Evolutionary conservation across 2,113 vertebrate genomes (phyloP).

Genomic region (Okapia johnstoni): DNA sequence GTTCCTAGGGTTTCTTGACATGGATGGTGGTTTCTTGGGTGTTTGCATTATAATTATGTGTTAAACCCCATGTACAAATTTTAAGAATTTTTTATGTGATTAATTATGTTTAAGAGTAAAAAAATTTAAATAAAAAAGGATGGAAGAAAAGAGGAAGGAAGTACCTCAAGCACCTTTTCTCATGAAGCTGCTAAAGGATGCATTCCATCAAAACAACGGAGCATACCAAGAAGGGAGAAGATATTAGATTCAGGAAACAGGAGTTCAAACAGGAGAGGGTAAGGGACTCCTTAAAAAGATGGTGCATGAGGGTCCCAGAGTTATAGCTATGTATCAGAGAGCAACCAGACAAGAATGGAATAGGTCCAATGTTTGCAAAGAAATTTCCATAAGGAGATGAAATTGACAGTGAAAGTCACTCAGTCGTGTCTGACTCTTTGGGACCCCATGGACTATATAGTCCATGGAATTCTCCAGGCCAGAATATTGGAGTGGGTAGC

Average conservation of each 20-base stretch:
- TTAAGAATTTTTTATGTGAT: background rate
- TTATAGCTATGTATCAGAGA: background rate
- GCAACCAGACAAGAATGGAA: background rate
- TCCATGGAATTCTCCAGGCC: background rate
- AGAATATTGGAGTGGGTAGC: background rate
- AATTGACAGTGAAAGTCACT: background rate
- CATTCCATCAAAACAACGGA: background rate
- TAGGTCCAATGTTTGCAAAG: background rate
- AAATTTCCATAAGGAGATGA: background rate
- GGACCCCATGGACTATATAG: background rate
- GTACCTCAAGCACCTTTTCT: background rate
- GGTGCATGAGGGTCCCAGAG: background rate
- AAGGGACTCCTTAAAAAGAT: background rate
- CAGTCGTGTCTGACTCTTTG: background rate
- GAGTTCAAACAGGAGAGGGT: background rate
- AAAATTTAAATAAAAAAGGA: background rate
- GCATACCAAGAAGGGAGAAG: background rate
- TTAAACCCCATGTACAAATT: background rate
- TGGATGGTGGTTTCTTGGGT: background rate
- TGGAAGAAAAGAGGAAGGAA: background rate
- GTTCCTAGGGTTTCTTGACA: background rate
- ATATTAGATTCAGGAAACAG: background rate
- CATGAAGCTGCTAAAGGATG: background rate
- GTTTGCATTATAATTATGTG: background rate
- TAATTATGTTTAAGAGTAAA: background rate